Evolutionary conservation across 2,113 vertebrate genomes (phyloP).

Genomic region (Meriones unguiculatus): DNA sequence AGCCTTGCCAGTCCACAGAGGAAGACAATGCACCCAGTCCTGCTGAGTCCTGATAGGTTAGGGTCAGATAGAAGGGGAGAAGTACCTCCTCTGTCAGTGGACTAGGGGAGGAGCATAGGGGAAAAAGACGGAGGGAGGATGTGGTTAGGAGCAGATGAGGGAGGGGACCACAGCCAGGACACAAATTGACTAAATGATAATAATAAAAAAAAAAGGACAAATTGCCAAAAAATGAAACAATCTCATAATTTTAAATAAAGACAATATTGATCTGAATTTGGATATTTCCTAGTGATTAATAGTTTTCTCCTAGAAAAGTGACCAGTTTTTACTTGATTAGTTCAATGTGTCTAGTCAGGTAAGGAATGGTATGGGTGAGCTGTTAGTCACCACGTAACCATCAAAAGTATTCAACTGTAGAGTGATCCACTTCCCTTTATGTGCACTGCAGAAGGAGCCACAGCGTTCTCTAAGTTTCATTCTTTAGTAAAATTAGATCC

Average conservation of each 20-base stretch:
- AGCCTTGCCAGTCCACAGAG: too few relatives aligned
- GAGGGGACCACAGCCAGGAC: too few relatives aligned
- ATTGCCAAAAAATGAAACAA: not conserved
- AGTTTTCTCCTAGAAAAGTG: slow-evolving; percentile 14
- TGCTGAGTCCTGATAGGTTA: too few relatives aligned
- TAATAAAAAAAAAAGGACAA: too few relatives aligned
- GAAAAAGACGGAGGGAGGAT: too few relatives aligned
- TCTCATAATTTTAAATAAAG: slow-evolving; percentile 43
- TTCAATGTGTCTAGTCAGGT: not conserved
- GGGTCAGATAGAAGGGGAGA: too few relatives aligned
- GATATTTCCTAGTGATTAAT: slow-evolving; percentile 54
- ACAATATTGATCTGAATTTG: not conserved
- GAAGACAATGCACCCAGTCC: too few relatives aligned
- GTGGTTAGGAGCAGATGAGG: too few relatives aligned
- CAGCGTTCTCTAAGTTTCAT: slow-evolving; percentile 12
- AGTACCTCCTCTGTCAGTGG: too few relatives aligned
- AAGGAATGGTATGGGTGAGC: not conserved
- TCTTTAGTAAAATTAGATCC: slow-evolving; percentile 53
- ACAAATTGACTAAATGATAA: too few relatives aligned
- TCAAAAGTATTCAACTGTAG: not conserved
- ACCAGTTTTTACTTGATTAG: slow-evolving; percentile 27
- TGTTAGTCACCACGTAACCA: slow-evolving; percentile 44
- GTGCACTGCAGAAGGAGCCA: not conserved
- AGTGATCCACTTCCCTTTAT: slow-evolving; percentile 22
- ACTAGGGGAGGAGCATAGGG: too few relatives aligned